Conservation (phyloP, 2,113 vertebrate species). For the Chlorodrepanis virens region DNA sequence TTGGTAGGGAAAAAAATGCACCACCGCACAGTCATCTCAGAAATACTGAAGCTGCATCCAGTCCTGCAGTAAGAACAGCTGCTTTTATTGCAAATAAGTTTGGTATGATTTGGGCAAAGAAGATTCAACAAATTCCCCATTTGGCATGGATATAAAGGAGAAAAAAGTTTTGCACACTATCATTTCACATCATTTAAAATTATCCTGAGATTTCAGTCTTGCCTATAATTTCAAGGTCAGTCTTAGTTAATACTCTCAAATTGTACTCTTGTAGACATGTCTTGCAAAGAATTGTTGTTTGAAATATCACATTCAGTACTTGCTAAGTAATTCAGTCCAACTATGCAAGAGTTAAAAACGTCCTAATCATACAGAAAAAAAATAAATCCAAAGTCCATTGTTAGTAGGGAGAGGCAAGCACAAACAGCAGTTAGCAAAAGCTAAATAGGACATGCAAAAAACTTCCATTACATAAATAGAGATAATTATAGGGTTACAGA, state of each 20-base stretch:
- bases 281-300: background rate
- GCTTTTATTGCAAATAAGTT: background rate
- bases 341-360: slow-evolving; percentile 40
- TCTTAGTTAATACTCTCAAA: background rate
- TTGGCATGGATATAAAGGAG: background rate
- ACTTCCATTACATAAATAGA: slow-evolving; percentile 52
- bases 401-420: slow-evolving; percentile 49
- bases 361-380: slow-evolving; percentile 27
- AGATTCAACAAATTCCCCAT: background rate
- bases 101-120: background rate
- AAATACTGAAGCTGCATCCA: background rate
- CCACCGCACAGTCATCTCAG: background rate
- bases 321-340: background rate
- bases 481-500: slow-evolving; percentile 65
- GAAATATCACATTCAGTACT: background rate
- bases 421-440: slow-evolving; percentile 54
- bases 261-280: background rate
- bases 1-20: background rate
- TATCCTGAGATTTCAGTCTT: background rate
- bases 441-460: slow-evolving; percentile 64
- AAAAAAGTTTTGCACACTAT: background rate
- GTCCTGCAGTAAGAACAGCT: background rate
- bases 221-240: background rate
- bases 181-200: background rate
- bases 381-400: slow-evolving; percentile 44